Conservation (phyloP, 2,797 vertebrate genomes). For the Macropus fuliginosus region DNA sequence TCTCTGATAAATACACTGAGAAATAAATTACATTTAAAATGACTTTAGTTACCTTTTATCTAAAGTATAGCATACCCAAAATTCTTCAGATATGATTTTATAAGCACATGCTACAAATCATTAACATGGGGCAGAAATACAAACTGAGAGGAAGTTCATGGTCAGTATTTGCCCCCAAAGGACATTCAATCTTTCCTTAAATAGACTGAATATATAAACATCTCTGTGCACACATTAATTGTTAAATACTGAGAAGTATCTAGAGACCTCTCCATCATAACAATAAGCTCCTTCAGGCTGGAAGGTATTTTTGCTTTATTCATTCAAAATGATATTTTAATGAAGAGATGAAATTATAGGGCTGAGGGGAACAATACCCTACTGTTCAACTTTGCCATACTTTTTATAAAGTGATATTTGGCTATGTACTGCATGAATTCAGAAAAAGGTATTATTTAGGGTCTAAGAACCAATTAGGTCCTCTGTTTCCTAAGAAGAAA, state of each 20-base stretch:
- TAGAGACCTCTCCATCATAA: not conserved
- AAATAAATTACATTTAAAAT: slow-evolving; percentile 20
- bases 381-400: slow-evolving; percentile 13
- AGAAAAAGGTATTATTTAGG: not conserved
- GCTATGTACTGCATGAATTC: not conserved
- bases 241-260: slow-evolving; percentile 40
- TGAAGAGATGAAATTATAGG: not conserved
- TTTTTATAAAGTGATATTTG: slow-evolving; percentile 38
- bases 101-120: slow-evolving; percentile 10
- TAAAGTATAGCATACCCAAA: not conserved
- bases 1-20: not conserved
- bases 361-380: not conserved
- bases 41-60: slow-evolving; percentile 10
- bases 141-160: slow-evolving; percentile 37
- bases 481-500: slow-evolving; percentile 14
- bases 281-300: slow-evolving; percentile 3
- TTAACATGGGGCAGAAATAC: not conserved
- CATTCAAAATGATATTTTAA: slow-evolving; percentile 34
- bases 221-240: not conserved
- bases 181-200: slow-evolving; percentile 34
- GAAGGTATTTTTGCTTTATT: not conserved
- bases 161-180: slow-evolving; percentile 27
- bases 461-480: slow-evolving; percentile 45
- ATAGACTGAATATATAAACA: slow-evolving; percentile 5
- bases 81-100: slow-evolving; percentile 27